A percentile compares a stretch with the other conserved stretches of the same genome.
Conservation (phyloP, 1,140 invertebrate genomes). For the Chironomus striatipennis region DNA sequence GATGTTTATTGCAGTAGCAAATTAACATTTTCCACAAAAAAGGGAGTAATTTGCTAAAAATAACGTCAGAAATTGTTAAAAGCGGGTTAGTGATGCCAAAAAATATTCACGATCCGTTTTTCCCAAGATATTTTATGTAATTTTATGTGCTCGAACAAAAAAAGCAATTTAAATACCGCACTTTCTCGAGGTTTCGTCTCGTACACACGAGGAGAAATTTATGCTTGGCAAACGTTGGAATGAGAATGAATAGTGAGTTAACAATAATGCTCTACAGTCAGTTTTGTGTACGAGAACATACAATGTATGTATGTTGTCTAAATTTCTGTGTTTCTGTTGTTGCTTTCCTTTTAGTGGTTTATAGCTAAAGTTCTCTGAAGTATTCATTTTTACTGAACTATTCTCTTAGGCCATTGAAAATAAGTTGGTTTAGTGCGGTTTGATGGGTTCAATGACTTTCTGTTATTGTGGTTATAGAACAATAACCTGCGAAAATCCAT, state of each 20-base stretch:
- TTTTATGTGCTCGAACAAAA: slow-evolving; percentile 1
- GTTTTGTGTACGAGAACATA: not conserved
- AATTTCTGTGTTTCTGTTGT: too few relatives aligned
- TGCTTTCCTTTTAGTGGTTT: too few relatives aligned
- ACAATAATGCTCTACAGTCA: not conserved
- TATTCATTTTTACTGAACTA: too few relatives aligned
- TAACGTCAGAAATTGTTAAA: not conserved
- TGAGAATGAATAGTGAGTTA: not conserved
- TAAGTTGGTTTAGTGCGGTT: too few relatives aligned
- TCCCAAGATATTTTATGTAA: slow-evolving; percentile 8
- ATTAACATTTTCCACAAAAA: not conserved
- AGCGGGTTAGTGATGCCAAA: not conserved
- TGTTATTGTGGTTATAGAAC: too few relatives aligned
- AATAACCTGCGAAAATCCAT: too few relatives aligned
- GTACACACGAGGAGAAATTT: not conserved
- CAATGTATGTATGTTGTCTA: too few relatives aligned
- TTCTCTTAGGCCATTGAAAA: too few relatives aligned
- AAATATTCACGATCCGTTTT: not conserved
- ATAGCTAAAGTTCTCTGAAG: too few relatives aligned
- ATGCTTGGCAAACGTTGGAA: not conserved
- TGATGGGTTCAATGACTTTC: too few relatives aligned
- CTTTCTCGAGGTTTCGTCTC: not conserved
- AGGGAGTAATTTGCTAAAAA: not conserved
- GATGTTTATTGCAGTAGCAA: not conserved
- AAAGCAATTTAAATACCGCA: not conserved